Evolutionary conservation across 2,888 invertebrate species (phyloP).

Genomic region (Callosobruchus maculatus): DNA sequence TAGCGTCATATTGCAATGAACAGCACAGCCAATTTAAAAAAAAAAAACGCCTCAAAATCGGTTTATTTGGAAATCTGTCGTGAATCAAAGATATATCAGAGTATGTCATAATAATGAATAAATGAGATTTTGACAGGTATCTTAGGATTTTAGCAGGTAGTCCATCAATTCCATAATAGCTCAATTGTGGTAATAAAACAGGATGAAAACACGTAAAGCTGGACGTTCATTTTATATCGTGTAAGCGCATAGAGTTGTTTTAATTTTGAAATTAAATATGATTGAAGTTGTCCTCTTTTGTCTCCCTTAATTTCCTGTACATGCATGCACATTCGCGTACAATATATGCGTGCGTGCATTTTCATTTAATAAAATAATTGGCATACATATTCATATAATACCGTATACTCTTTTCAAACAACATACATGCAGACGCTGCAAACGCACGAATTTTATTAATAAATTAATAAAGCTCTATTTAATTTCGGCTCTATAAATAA

Average conservation of each 20-base stretch:
- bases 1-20: too few species aligned
- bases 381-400: not conserved
- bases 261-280: not conserved
- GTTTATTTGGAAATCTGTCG: too few species aligned
- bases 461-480: constrained; percentile 1
- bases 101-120: too few species aligned
- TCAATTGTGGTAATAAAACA: too few species aligned
- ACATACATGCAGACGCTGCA: not conserved
- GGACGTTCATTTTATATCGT: not conserved
- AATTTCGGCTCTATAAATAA: constrained; percentile 1
- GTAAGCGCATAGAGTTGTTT: not conserved
- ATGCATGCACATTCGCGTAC: not conserved
- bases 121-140: too few species aligned
- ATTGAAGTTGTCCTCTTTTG: not conserved
- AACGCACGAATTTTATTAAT: not conserved
- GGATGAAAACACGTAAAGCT: not conserved
- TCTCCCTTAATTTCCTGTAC: not conserved
- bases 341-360: not conserved
- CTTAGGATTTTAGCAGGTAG: too few species aligned
- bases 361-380: not conserved
- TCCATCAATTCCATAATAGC: too few species aligned
- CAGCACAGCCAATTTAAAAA: too few species aligned
- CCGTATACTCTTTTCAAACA: not conserved
- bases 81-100: too few species aligned
- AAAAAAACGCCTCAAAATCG: too few species aligned